These are phyloP conservation scores for Acanthurus leucopareius DNA, from an alignment of 2,797 vertebrate genomes.

Conservation along the genomic window DNA sequence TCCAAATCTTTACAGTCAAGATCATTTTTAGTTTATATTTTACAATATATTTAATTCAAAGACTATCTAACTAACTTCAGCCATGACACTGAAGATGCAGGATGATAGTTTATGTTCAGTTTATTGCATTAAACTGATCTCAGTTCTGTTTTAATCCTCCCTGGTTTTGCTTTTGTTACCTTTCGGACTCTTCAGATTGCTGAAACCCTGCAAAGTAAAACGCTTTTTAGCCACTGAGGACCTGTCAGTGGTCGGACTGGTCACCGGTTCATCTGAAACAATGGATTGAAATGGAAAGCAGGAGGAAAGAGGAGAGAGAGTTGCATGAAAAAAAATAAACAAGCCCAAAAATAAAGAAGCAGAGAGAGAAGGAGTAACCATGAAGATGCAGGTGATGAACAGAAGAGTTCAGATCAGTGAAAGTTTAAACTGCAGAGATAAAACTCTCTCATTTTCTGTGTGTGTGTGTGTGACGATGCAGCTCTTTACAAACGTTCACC, in stretches of 20 bases:
- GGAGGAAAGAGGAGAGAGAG: not conserved
- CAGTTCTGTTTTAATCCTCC: not conserved
- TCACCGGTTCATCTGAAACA: conserved; percentile 87
- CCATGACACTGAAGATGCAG: too few species aligned
- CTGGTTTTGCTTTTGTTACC: conserved; percentile 78
- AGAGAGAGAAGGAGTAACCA: conserved; percentile 45
- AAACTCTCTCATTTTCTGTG: not conserved
- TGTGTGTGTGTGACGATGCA: not conserved
- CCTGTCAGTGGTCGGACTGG: conserved; percentile 91
- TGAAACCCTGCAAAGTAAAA: conserved; percentile 94
- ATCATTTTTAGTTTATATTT: not conserved
- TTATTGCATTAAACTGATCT: too few species aligned
- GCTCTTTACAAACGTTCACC: conserved; percentile 71
- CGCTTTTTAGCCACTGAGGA: conserved; percentile 92
- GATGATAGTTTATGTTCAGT: too few species aligned
- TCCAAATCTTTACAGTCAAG: not conserved
- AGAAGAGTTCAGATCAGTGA: conserved; percentile 43
- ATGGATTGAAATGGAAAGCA: conserved; percentile 55
- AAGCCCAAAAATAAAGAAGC: not conserved
- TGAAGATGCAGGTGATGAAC: conserved; percentile 53
- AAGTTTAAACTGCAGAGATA: not conserved
- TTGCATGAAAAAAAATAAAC: not conserved
- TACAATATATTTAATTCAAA: not conserved
- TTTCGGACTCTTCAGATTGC: conserved; percentile 95
- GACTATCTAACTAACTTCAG: too few species aligned